Evolutionary conservation across 2,113 vertebrate species (phyloP), one percentile per base, ranked within the genome.

Genomic region (Sinocyclocheilus rhinocerous): DNA sequence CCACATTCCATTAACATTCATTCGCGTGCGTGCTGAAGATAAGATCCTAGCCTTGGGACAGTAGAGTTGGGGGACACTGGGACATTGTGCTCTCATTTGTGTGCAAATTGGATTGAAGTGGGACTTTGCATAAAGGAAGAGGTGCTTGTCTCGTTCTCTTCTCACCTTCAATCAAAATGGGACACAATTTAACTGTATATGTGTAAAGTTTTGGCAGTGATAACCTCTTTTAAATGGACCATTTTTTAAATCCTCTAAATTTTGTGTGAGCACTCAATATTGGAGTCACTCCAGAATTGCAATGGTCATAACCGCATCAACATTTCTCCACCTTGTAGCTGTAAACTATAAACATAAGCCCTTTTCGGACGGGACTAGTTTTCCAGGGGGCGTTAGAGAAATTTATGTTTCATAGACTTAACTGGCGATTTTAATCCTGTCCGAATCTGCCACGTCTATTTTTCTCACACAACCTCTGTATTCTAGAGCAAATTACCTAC

Each of bases 41-140:
- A 95, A 94, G 92, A 93, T 92, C 91, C 91, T 93, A 93, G 92
- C 93, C 89, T 90, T 33, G 65, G 85, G 92, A 93, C 90, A 89
- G 92, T 88, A 24, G 84, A 92, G 91, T 91, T 92, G 29, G 55
- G 94, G 93, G 94, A 92, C 76, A 81, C 22, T 6, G 1, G 85
- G 86, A 92, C 92, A 93, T 95, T 94, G 94, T 93, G 93, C 94
- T 95, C 94, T 95, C 89, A 95, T 95, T 94, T 95, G 94, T 95
- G 94, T 95, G 94, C 94, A 95, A 95, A 95, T 95, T 95, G 91
- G 95, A 93, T 94, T 85, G 89, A 92, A 92, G 91, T 83, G 50
- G 88, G 85, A 88, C 90, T 85, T 82, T 90, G 87, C 91, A 91
- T 93, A 92, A 92, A 59, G 80, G 82, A 87, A 80, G 22, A n/a